Conservation (phyloP, 2,797 vertebrate genomes). For the Melanotaenia parkinsoni region DNA sequence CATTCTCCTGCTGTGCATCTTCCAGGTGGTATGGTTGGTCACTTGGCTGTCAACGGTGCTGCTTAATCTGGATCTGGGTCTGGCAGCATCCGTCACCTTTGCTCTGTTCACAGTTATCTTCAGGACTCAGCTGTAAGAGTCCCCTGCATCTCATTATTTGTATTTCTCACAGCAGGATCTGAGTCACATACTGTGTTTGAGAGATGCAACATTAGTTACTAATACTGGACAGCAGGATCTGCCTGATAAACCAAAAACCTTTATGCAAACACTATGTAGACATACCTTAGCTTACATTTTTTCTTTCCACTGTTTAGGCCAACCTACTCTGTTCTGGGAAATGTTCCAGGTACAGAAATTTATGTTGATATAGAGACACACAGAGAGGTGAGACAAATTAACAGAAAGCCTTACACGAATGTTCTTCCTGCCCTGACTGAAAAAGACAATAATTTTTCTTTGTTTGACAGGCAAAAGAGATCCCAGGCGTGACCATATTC, state of each 20-base stretch:
- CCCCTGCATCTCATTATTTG: constrained; percentile 27
- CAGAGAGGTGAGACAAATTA: constrained; percentile 69
- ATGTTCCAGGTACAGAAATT: constrained; percentile 83
- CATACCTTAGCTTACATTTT: not conserved
- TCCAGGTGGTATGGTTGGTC: constrained; percentile 92
- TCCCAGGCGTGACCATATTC: constrained; percentile 94
- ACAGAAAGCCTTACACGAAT: not conserved
- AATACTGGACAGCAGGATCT: not conserved
- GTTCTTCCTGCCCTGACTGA: not conserved
- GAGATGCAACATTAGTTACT: constrained; percentile 1
- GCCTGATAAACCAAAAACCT: not conserved
- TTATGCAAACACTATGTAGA: not conserved
- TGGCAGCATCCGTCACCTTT: constrained; percentile 88
- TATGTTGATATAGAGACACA: constrained; percentile 83
- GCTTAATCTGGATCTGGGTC: constrained; percentile 92
- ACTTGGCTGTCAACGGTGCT: constrained; percentile 90
- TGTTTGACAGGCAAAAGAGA: constrained; percentile 85
- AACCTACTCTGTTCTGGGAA: constrained; percentile 83
- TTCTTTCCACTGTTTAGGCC: constrained; percentile 67
- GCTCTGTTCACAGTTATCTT: constrained; percentile 91
- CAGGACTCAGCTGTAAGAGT: constrained; percentile 92
- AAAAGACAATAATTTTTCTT: constrained; percentile 6
- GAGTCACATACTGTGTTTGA: not conserved
- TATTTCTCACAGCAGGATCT: constrained; percentile 5
- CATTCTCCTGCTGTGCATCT: not conserved